Evolutionary conservation across 2,888 invertebrate species (phyloP), one percentile per base, ranked within the genome.

Genomic region (Drepana falcataria): DNA sequence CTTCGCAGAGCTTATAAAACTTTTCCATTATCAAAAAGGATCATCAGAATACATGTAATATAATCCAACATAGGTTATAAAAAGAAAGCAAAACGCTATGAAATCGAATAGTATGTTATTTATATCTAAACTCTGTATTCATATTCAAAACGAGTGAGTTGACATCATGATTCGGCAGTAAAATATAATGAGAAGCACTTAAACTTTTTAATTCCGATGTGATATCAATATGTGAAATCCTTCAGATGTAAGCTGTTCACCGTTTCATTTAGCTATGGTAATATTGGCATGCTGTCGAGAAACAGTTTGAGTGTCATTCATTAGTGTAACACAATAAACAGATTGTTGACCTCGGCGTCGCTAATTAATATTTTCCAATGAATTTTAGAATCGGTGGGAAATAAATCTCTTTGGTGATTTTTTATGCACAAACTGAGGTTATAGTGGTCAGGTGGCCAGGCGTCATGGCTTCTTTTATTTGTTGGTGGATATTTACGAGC

Each of bases 281-380:
- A 21, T 40, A 33, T 33, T 49, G 49, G 2, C 33, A 51, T 34
- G 40, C 48, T 51, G 51, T 47, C 9, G 35, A 40, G 35, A 49
- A 49, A 51, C 33, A 35, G 48, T 53, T 58, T 60, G 59, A 49
- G 59, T 60, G 59, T 48, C 59, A 58, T 59, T 65, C 63, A 58
- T 64, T 55, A 54, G 55, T 51, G 5, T 64, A 69, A 68, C 61
- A 71, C 70, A 73, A 80, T 80, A 78, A 79, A 75, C 61, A 81
- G 85, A 75, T 68, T 75, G 64, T 86, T 85, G 84, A 86, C 83
- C 86, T 76, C 71, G 61, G 61, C 63, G 64, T 65, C 60, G 66
- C 74, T 83, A 84, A 87, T 86, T 85, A 85, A 84, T 83, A 80
- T 78, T 79, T 77, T 64, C 68, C 76, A 69, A 83, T 83, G 78